Evolutionary conservation across 2,113 vertebrate species (phyloP), one percentile per base, ranked within the genome.

Genomic region (Tyto alba): DNA sequence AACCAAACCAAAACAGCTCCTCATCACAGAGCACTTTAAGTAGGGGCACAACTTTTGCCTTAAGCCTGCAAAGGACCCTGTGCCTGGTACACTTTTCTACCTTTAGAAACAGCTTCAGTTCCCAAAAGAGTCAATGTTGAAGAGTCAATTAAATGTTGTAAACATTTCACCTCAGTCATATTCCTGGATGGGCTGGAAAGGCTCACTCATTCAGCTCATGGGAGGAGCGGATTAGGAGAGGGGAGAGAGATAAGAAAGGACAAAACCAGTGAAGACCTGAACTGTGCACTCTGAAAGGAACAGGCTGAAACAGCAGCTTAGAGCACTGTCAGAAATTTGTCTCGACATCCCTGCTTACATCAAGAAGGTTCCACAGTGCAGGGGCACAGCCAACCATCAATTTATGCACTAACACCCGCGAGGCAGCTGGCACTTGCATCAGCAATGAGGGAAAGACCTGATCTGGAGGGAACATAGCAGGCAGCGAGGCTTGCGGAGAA

Each of bases 341-440:
- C 50, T 72, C n/a, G 30, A 16, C 16, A 53, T 3, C 36, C 26
- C 26, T 36, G 17, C 45, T 26, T 5, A 69, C 13, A 79, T 16
- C 29, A 73, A 72, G 38, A 90, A n/a, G 2, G 4, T 14, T 67
- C 14, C 62, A 64, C 13, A 3, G 26, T 47, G 29, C 56, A 75
- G 30, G 9, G 32, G 13, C 23, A 86, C 6, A 69, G 53, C 17
- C 57, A 72, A 7, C 8, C 22, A 14, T 16, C 0, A 0, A 10
- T n/a, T 47, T 21, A 13, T 3, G 20, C 22, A 14, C n/a, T 38
- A 18, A 22, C 6, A 50, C 18, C 41, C 52, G 13, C 0, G 2
- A 63, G 2, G 4, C n/a, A 78, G 66, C 47, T 29, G 56, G 78
- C 25, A 41, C 19, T 45, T 3, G 1, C 10, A 30, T 20, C 11